phyloP scores from a whole-genome alignment of 2,888 invertebrate genomes.

The Pimpla rufipes region DNA sequence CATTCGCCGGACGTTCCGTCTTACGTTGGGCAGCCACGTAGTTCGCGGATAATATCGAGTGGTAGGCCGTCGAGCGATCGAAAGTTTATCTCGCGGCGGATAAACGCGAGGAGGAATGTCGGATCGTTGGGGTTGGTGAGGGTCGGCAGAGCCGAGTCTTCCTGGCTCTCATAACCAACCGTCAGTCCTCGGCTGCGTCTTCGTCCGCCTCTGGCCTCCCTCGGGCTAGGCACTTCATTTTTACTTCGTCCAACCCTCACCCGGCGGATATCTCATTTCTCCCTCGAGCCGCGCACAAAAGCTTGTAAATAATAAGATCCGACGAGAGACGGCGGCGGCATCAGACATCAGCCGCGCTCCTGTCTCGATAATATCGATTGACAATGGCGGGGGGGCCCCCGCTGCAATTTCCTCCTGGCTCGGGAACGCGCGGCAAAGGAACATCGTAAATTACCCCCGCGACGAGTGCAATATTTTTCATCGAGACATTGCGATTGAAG shows the following conservation, averaged over 20 bases:
- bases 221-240: conserved; percentile 27
- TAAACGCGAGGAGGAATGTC: conserved; percentile 31
- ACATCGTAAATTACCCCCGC: conserved; percentile 5
- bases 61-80: conserved; percentile 57
- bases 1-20: background rate
- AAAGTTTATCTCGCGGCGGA: conserved; percentile 55
- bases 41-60: conserved; percentile 57
- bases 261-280: conserved; percentile 21
- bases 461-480: background rate
- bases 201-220: background rate
- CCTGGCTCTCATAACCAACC: conserved; percentile 33
- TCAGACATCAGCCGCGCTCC: background rate
- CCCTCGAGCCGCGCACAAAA: conserved; percentile 4
- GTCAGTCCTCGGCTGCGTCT: conserved; percentile 7
- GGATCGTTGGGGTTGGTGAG: conserved; percentile 5
- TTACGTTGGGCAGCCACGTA: conserved; percentile 21
- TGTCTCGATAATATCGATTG: conserved; percentile 8
- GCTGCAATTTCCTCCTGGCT: background rate
- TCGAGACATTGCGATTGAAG: no score
- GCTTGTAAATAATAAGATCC: conserved; percentile 43
- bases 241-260: conserved; percentile 24
- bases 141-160: background rate
- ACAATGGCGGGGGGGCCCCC: background rate
- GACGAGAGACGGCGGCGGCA: background rate
- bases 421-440: background rate